Conservation (phyloP, 2,797 vertebrate species). For the Tolypeutes matacus region DNA sequence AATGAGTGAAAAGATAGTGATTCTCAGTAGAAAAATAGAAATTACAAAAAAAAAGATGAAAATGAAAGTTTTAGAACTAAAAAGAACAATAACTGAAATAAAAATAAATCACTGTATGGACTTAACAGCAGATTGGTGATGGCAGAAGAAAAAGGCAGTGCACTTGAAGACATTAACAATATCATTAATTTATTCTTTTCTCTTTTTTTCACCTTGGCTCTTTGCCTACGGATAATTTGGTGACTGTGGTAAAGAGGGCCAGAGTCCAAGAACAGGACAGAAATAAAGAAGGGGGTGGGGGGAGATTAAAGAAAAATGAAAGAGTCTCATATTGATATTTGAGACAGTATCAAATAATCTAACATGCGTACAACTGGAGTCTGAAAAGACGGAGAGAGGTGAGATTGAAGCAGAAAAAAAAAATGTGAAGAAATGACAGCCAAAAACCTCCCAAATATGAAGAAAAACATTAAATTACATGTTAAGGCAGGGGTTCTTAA, state of each 20-base stretch:
- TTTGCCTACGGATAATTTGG: conserved; percentile 75
- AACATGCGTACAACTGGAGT: conserved; percentile 16
- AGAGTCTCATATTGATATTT: conserved; percentile 33
- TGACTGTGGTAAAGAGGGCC: conserved; percentile 47
- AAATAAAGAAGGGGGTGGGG: not conserved
- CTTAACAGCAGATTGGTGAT: conserved; percentile 59
- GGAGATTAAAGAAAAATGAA: not conserved
- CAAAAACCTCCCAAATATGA: not conserved
- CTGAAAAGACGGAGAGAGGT: conserved; percentile 27
- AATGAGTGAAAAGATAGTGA: conserved; percentile 15
- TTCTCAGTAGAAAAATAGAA: conserved; percentile 29
- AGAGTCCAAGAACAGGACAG: conserved; percentile 4
- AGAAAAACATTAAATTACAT: not conserved
- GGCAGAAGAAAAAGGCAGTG: conserved; percentile 50
- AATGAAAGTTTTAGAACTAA: conserved; percentile 55
- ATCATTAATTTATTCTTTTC: conserved; percentile 68
- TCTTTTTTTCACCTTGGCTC: conserved; percentile 67
- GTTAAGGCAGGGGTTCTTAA: not conserved
- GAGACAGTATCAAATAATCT: conserved; percentile 37
- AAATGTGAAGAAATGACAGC: not conserved
- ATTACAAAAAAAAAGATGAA: conserved; percentile 31
- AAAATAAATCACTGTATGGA: conserved; percentile 30
- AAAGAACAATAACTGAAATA: conserved; percentile 28
- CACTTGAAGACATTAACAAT: conserved; percentile 77
- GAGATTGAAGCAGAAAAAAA: conserved; percentile 18